These are phyloP conservation scores for Sander lucioperca DNA, from an alignment of 2,113 vertebrate species.

Conservation along the genomic window DNA sequence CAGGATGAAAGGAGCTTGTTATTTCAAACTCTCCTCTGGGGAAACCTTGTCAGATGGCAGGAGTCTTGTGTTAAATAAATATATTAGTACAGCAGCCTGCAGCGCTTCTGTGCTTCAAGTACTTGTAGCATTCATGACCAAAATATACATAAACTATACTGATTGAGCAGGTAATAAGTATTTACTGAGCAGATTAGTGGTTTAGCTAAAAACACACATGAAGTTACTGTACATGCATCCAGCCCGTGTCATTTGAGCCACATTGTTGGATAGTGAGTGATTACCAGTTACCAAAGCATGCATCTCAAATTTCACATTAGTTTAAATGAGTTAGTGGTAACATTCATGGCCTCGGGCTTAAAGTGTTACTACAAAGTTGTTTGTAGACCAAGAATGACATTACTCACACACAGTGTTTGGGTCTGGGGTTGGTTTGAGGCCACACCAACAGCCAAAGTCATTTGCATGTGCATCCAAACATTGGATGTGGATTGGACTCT, in stretches of 20 bases:
- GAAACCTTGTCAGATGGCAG: not conserved
- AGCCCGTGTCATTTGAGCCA: not conserved
- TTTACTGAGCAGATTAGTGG: not conserved
- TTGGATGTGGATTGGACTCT: not conserved
- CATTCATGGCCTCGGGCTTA: not conserved
- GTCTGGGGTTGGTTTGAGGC: not conserved
- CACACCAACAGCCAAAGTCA: not conserved
- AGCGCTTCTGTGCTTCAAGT: not conserved
- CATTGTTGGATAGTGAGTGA: not conserved
- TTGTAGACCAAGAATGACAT: constrained; percentile 3
- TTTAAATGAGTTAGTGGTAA: not conserved
- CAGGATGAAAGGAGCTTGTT: constrained; percentile 5
- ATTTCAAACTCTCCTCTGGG: constrained; percentile 15
- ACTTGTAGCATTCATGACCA: not conserved
- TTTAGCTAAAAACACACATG: not conserved
- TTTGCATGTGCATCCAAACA: not conserved
- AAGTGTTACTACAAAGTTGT: not conserved
- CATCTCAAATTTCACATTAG: not conserved
- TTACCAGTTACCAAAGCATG: not conserved
- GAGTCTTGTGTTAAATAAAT: constrained; percentile 12
- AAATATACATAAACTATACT: not conserved
- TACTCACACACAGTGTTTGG: not conserved
- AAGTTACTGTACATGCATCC: not conserved
- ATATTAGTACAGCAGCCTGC: not conserved
- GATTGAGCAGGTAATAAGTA: not conserved